phyloP scores from a whole-genome alignment of 2,797 vertebrate species.

The Tokudaia muenninki region DNA sequence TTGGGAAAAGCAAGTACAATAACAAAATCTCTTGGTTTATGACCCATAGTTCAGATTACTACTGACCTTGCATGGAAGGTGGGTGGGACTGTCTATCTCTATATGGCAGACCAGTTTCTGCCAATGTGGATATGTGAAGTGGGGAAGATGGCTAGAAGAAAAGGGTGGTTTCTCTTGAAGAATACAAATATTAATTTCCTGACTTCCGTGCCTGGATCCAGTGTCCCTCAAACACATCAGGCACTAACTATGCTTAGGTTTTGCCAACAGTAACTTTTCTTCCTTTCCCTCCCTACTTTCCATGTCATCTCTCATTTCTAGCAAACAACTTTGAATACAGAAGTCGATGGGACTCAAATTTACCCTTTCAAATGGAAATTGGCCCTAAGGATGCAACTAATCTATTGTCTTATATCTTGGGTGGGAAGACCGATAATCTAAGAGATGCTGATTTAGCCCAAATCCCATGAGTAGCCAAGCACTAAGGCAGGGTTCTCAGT shows the following conservation, averaged over 20 bases:
- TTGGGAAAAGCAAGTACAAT: neutral
- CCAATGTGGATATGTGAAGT: too few species aligned
- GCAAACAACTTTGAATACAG: neutral
- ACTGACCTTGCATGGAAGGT: neutral
- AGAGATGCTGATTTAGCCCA: neutral
- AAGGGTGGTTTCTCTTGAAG: neutral
- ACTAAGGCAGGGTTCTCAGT: neutral
- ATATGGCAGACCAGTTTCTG: neutral
- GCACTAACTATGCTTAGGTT: neutral
- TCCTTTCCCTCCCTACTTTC: neutral
- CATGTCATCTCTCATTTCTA: conserved; percentile 32
- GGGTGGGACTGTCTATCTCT: neutral
- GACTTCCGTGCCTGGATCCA: neutral
- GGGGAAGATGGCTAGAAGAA: neutral
- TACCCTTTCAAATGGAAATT: neutral
- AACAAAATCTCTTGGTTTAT: neutral
- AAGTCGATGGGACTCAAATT: neutral
- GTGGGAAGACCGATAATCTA: neutral
- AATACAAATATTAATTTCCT: neutral
- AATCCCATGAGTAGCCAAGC: neutral
- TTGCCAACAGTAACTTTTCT: neutral
- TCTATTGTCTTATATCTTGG: neutral
- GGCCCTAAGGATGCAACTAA: neutral
- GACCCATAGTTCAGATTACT: neutral
- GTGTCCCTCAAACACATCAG: neutral